Conservation (phyloP, 2,797 vertebrate genomes). For the Gallinago nigripennis region DNA sequence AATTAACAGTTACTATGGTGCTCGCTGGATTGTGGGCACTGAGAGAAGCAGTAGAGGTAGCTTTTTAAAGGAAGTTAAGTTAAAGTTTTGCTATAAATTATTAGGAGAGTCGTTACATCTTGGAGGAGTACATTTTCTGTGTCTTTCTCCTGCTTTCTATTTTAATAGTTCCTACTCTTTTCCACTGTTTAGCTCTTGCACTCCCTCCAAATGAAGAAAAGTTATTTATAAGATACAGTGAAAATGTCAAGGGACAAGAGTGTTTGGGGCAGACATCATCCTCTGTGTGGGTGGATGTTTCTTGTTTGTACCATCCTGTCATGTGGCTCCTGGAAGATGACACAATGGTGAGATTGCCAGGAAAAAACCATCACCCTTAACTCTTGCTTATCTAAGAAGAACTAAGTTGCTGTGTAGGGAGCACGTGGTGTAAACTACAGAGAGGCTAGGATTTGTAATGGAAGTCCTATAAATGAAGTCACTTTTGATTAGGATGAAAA, state of each 20-base stretch:
- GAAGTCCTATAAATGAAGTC: background rate
- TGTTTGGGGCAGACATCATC: background rate
- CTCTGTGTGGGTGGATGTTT: background rate
- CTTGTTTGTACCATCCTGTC: slow-evolving; percentile 48
- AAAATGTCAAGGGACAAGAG: slow-evolving; percentile 36
- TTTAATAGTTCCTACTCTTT: background rate
- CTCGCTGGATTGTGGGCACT: background rate
- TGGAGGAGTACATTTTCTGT: background rate
- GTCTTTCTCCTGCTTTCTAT: background rate
- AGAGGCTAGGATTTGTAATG: background rate
- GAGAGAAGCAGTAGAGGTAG: background rate
- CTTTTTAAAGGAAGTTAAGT: background rate
- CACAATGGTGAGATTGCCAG: background rate
- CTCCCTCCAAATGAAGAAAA: background rate
- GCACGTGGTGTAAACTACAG: background rate
- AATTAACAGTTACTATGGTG: background rate
- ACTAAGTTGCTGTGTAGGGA: background rate
- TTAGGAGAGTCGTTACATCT: background rate
- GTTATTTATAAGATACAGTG: slow-evolving; percentile 1
- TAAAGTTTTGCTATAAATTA: background rate
- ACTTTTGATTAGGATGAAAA: background rate
- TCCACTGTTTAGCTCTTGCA: background rate
- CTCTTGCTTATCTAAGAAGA: background rate
- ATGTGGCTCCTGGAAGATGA: slow-evolving; percentile 36
- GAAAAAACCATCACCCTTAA: slow-evolving; percentile 37